A percentile compares a stretch with the other conserved stretches of the same genome.
Conservation (phyloP, 1,140 invertebrate species). For the Diabrotica undecimpunctata region DNA sequence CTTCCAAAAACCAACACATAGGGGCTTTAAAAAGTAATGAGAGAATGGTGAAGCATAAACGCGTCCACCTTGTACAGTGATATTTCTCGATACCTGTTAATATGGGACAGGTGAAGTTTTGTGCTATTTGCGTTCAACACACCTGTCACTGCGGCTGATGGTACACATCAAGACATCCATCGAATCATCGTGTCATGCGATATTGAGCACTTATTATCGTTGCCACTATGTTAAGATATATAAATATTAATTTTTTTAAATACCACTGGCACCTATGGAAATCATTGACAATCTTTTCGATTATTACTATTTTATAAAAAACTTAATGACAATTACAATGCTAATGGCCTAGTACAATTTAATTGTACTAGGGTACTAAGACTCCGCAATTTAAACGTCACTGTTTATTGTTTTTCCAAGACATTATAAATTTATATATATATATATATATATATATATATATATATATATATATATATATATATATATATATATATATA, state of each 20-base stretch:
- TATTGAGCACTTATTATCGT: slow-evolving; percentile 15
- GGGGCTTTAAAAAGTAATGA: slow-evolving; percentile 2
- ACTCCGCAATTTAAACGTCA: too few relatives aligned
- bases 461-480: too few relatives aligned
- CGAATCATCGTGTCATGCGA: slow-evolving; percentile 19
- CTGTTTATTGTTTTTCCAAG: too few relatives aligned
- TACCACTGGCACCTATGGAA: background rate
- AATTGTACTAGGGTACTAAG: too few relatives aligned
- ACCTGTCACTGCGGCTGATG: slow-evolving; percentile 23
- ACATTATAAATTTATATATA: too few relatives aligned
- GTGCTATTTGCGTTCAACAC: slow-evolving; percentile 22
- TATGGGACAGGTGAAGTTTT: slow-evolving; percentile 23
- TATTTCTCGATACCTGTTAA: slow-evolving; percentile 23
- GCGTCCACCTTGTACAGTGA: slow-evolving; percentile 22
- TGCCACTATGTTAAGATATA: slow-evolving; percentile 6
- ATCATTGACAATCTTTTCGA: too few relatives aligned
- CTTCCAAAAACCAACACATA: background rate
- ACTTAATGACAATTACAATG: too few relatives aligned
- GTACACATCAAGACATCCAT: slow-evolving; percentile 16
- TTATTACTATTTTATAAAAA: too few relatives aligned
- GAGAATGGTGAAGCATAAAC: background rate
- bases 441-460: too few relatives aligned
- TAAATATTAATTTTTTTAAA: background rate
- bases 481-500: too few relatives aligned
- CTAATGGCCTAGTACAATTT: too few relatives aligned